Evolutionary conservation across 2,888 invertebrate species (phyloP), one percentile per base, ranked within the genome.

Genomic region (Diabrotica balteata): DNA sequence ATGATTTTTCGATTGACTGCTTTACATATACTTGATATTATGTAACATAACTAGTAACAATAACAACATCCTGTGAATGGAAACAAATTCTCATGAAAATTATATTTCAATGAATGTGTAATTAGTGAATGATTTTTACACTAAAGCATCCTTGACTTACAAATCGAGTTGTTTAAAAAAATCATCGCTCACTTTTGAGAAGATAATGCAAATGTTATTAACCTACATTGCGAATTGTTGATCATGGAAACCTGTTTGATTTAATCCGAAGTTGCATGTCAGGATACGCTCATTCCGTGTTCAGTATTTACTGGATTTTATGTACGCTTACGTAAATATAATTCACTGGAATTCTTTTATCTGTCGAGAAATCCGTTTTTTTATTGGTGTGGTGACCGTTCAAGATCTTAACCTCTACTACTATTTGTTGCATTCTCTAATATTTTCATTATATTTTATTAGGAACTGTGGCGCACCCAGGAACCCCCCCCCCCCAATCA

Each of bases 11-110:
- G 49, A 60, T 57, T 59, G 42, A 61, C 44, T 65, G 63, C 63
- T 69, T 66, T 53, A 63, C 65, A 70, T 68, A 66, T 59, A 62
- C 32, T 63, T 59, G 57, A 64, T 63, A 69, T 76, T 75, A 76
- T 72, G 69, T 72, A 75, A 75, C 65, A 47, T 50, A 62, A 49
- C 52, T 63, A 65, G 63, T 61, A 70, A 69, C 66, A 71, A 71
- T 71, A 76, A 75, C 62, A 75, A 76, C 76, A 75, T 77, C 77
- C 77, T 76, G 76, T 72, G 69, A 74, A 73, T 73, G 68, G 69
- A 71, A 75, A 73, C 69, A 72, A 65, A 76, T 77, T 76, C 77
- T 72, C 77, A 75, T 73, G 72, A 72, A 73, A 73, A 71, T 69
- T 67, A 71, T 71, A 66, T 71, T 71, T 69, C 71, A 71, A 71